A percentile compares a stretch with the other conserved stretches of the same genome.
Evolutionary conservation across 37 sponge, comb jelly and placozoan species (phyloP).

Genomic region (Beroe forskalii): DNA sequence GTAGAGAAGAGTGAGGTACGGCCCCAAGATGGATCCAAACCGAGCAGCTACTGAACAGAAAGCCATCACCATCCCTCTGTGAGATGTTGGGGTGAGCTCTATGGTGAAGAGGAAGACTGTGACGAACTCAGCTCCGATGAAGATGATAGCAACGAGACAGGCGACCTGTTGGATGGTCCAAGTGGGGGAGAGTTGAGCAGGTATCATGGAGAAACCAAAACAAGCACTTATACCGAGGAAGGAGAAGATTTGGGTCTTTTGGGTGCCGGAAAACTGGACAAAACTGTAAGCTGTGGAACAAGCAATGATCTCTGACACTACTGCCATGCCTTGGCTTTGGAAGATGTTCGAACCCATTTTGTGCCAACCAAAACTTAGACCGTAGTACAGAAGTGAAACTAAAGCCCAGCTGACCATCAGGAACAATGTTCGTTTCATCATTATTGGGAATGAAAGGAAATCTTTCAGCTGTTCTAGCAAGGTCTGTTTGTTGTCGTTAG

Average conservation of each 20-base stretch:
- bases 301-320: not conserved
- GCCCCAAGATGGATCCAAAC: not conserved
- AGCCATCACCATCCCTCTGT: constrained; percentile 2
- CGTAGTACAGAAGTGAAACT: constrained; percentile 31
- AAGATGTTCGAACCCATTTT: constrained; percentile 34
- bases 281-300: not conserved
- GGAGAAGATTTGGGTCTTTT: not conserved
- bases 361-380: constrained; percentile 40
- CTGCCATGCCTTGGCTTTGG: not conserved
- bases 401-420: not conserved
- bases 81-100: constrained; percentile 23
- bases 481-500: not conserved
- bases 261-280: not conserved
- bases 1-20: not conserved
- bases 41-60: not conserved
- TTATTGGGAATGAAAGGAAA: not conserved
- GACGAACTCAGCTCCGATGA: not conserved
- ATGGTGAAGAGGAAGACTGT: constrained; percentile 18
- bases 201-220: not conserved
- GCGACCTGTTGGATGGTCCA: constrained; percentile 2
- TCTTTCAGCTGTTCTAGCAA: constrained; percentile 5
- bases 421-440: constrained; percentile 27
- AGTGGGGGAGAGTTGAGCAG: not conserved
- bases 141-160: constrained; percentile 12
- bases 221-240: not conserved